A percentile compares a stretch with the other conserved stretches of the same genome.
These are phyloP conservation scores for Eupristina koningsbergeri DNA, from an alignment of 1,140 invertebrate genomes.

Conservation along the genomic window DNA sequence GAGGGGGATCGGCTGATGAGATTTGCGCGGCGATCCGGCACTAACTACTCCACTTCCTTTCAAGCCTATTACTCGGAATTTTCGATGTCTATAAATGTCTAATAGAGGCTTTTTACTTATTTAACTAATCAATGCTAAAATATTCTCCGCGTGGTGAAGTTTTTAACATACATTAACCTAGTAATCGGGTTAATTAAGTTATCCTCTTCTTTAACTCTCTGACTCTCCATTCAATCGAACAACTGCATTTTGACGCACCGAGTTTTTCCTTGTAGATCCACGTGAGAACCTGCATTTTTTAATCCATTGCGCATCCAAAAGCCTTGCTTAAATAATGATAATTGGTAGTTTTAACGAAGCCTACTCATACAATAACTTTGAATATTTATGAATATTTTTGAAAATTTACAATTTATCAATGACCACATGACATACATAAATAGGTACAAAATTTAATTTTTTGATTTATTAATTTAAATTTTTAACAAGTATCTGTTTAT, in stretches of 20 bases:
- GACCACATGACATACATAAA: too few species aligned
- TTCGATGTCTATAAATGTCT: not conserved
- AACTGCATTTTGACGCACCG: not conserved
- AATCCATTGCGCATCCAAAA: too few species aligned
- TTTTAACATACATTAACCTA: not conserved
- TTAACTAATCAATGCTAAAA: not conserved
- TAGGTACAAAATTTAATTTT: too few species aligned
- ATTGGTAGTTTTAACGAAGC: too few species aligned
- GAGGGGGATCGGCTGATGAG: conserved; percentile 27
- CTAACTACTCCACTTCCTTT: conserved; percentile 29
- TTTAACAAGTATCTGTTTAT: too few species aligned
- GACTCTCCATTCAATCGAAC: not conserved
- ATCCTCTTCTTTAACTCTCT: not conserved
- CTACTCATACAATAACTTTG: too few species aligned
- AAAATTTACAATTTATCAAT: too few species aligned
- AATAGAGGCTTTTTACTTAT: not conserved
- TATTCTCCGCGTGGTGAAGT: not conserved
- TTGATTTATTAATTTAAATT: too few species aligned
- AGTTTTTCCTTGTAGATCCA: not conserved
- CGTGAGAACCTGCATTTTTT: too few species aligned
- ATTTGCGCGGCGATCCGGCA: conserved; percentile 27
- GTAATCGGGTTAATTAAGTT: not conserved
- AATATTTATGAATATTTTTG: too few species aligned
- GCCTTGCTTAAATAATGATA: too few species aligned
- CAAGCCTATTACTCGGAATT: conserved; percentile 13